Conservation (phyloP, 2,113 vertebrate species). For the Hippocampus guttulatus region DNA sequence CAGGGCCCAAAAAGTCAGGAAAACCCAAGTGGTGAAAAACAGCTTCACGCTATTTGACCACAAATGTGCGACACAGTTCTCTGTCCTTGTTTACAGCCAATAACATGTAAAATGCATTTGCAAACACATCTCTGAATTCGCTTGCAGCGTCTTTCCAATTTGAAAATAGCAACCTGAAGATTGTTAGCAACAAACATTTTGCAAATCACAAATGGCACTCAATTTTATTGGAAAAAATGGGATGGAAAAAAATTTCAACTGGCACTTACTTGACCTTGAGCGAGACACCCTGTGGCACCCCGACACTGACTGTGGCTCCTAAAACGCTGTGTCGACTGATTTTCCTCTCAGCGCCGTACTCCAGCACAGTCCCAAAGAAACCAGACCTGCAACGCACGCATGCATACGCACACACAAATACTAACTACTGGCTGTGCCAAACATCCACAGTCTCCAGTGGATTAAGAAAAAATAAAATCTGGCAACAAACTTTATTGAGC, state of each 20-base stretch:
- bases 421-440: background rate
- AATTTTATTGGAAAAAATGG: background rate
- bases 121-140: background rate
- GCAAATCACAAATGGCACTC: background rate
- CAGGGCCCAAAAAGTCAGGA: too few relatives aligned
- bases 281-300: constrained; percentile 92
- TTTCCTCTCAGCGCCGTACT: constrained; percentile 95
- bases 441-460: background rate
- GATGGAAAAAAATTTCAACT: background rate
- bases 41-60: too few relatives aligned
- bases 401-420: background rate
- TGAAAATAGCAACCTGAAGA: background rate
- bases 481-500: constrained; percentile 86
- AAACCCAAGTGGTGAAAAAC: too few relatives aligned
- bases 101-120: too few relatives aligned
- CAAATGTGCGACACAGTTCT: too few relatives aligned
- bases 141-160: background rate
- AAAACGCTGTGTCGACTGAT: constrained; percentile 94
- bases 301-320: constrained; percentile 89
- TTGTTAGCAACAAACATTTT: background rate
- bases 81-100: too few relatives aligned
- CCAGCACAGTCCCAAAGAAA: constrained; percentile 93
- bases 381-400: constrained; percentile 76
- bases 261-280: constrained; percentile 92
- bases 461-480: background rate